Conservation (phyloP, 2,113 vertebrate genomes). For the Fulica atra region DNA sequence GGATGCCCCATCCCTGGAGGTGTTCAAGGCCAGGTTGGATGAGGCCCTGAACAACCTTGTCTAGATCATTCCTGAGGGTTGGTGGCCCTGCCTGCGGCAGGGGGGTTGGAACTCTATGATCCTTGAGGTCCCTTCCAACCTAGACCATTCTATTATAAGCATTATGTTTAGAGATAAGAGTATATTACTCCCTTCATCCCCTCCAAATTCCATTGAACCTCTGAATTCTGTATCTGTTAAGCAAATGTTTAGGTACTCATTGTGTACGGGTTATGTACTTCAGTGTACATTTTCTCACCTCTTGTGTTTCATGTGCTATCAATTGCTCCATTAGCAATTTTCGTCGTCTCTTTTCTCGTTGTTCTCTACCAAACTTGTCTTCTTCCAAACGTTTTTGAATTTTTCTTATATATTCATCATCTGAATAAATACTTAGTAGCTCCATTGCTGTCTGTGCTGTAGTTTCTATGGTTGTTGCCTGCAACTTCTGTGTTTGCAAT, state of each 20-base stretch:
- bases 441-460: neutral
- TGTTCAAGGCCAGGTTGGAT: too few relatives aligned
- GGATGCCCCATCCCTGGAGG: too few relatives aligned
- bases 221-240: neutral
- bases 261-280: neutral
- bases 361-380: constrained; percentile 76
- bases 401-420: constrained; percentile 84
- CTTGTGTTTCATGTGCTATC: constrained; percentile 79
- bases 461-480: constrained; percentile 5
- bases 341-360: constrained; percentile 83
- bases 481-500: neutral
- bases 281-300: constrained; percentile 73
- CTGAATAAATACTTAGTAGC: constrained; percentile 78
- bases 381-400: constrained; percentile 86
- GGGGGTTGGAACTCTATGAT: too few relatives aligned
- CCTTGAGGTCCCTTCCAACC: too few relatives aligned
- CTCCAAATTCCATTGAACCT: neutral
- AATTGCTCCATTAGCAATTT: constrained; percentile 84
- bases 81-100: too few relatives aligned
- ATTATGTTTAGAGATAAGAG: neutral
- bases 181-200: neutral
- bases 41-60: too few relatives aligned
- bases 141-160: too few relatives aligned
- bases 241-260: neutral
- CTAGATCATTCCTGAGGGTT: too few relatives aligned